Percentiles rank a stretch among this genome's conserved stretches.
These are phyloP conservation scores for Pogonomyrmex californicus DNA, from an alignment of 1,140 invertebrate genomes.

Conservation along the genomic window DNA sequence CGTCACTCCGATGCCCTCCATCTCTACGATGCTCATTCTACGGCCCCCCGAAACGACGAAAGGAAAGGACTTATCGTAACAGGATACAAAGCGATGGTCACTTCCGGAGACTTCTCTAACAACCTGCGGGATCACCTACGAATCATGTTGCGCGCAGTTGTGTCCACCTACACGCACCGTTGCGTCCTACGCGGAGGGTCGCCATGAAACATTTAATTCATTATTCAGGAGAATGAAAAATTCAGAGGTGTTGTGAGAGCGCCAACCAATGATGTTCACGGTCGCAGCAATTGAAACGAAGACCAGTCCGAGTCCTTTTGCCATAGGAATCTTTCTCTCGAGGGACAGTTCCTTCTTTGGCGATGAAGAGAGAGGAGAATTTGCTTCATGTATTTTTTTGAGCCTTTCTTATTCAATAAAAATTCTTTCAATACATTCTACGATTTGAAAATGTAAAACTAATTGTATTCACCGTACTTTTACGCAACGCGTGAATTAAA, in stretches of 20 bases:
- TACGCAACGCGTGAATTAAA: neutral
- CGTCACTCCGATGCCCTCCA: constrained; percentile 62
- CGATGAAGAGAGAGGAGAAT: neutral
- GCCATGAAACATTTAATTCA: constrained; percentile 86
- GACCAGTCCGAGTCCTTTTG: constrained; percentile 13
- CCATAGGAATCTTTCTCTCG: constrained; percentile 31
- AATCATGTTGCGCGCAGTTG: constrained; percentile 56
- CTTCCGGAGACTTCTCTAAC: constrained; percentile 79
- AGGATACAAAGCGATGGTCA: constrained; percentile 84
- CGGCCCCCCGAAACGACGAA: constrained; percentile 57
- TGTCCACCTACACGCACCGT: constrained; percentile 68
- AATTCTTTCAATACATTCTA: constrained; percentile 16
- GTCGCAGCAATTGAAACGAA: constrained; percentile 60
- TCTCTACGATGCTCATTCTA: constrained; percentile 59
- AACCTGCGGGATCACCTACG: constrained; percentile 77
- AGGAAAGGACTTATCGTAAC: constrained; percentile 78
- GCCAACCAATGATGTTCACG: constrained; percentile 48
- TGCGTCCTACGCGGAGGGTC: constrained; percentile 68
- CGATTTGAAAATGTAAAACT: neutral
- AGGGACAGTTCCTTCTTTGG: constrained; percentile 8
- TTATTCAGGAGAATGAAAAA: constrained; percentile 86
- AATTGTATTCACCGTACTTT: neutral
- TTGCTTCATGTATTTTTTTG: neutral
- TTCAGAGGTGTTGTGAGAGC: constrained; percentile 74
- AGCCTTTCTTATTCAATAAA: constrained; percentile 18